Percentiles rank a stretch among this genome's conserved stretches.
Conservation (phyloP, 2,797 vertebrate species). For the Argentina silus region DNA sequence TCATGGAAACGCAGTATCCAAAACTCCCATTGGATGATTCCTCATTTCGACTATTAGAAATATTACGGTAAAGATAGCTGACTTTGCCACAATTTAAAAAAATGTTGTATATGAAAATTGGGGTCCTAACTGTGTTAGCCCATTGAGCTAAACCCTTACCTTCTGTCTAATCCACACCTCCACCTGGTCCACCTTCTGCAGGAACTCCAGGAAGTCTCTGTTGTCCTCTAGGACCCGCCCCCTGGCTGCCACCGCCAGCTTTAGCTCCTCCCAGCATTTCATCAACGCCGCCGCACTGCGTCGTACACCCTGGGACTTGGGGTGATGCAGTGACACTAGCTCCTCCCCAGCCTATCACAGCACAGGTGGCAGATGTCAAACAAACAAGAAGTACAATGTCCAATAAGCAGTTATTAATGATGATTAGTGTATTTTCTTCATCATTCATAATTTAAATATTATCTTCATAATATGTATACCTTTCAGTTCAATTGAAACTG, state of each 20-base stretch:
- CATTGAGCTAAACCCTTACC: conserved; percentile 62
- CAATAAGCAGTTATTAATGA: too few relatives aligned
- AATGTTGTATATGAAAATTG: neutral
- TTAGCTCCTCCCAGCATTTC: conserved; percentile 83
- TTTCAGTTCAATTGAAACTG: too few relatives aligned
- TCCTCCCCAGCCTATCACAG: conserved; percentile 78
- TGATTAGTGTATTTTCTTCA: too few relatives aligned
- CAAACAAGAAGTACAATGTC: neutral
- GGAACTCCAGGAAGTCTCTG: conserved; percentile 86
- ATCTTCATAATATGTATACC: neutral
- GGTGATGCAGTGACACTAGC: conserved; percentile 75
- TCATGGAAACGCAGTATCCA: too few relatives aligned
- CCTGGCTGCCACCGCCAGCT: conserved; percentile 71
- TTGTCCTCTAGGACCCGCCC: conserved; percentile 84
- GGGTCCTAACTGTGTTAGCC: neutral
- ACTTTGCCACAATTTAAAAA: too few relatives aligned
- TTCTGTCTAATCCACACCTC: conserved; percentile 91
- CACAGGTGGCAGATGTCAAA: neutral
- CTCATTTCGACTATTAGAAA: too few relatives aligned
- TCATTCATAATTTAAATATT: neutral
- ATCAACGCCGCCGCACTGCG: conserved; percentile 66
- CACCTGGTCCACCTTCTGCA: conserved; percentile 86
- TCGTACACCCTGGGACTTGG: conserved; percentile 72
- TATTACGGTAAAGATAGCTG: neutral
- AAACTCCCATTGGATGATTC: too few relatives aligned